Percentiles rank a stretch among this genome's conserved stretches.
Conservation (phyloP, 35 echinoderm and acorn worm genomes). For the Lytechinus variegatus region DNA sequence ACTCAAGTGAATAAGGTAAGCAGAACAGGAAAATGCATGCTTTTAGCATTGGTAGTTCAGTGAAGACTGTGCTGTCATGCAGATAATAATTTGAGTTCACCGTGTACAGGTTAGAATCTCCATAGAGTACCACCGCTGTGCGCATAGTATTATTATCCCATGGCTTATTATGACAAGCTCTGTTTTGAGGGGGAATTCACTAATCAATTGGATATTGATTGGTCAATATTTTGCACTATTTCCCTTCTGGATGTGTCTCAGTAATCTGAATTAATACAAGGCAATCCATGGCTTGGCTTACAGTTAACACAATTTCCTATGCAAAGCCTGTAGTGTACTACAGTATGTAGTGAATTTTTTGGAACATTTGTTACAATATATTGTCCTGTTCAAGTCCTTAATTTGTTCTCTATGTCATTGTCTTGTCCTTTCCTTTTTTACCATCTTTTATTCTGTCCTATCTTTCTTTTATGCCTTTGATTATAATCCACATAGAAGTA, state of each 20-base stretch:
- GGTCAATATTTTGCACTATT: conserved; percentile 28
- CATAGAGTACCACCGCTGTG: not conserved
- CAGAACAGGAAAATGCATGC: too few relatives aligned
- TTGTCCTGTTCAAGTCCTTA: too few relatives aligned
- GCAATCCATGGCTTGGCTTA: not conserved
- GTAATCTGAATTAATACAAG: conserved; percentile 27
- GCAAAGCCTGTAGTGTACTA: not conserved
- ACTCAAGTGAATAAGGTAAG: too few relatives aligned
- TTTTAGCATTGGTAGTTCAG: not conserved
- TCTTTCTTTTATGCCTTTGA: too few relatives aligned
- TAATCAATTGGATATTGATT: conserved; percentile 15
- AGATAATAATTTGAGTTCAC: not conserved
- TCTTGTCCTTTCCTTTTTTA: too few relatives aligned
- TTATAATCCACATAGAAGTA: too few relatives aligned
- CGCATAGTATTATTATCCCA: not conserved
- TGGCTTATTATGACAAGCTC: not conserved
- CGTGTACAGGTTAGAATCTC: not conserved
- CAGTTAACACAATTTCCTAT: not conserved
- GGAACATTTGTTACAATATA: too few relatives aligned
- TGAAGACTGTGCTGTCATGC: not conserved
- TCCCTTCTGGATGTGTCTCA: conserved; percentile 11
- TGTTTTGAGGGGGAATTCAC: not conserved
- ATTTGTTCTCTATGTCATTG: too few relatives aligned
- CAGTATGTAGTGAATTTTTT: not conserved
- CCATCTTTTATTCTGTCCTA: too few relatives aligned